Base-by-base conservation (phyloP, 2,797 vertebrate species). In the Lagorchestes hirsutus region DNA sequence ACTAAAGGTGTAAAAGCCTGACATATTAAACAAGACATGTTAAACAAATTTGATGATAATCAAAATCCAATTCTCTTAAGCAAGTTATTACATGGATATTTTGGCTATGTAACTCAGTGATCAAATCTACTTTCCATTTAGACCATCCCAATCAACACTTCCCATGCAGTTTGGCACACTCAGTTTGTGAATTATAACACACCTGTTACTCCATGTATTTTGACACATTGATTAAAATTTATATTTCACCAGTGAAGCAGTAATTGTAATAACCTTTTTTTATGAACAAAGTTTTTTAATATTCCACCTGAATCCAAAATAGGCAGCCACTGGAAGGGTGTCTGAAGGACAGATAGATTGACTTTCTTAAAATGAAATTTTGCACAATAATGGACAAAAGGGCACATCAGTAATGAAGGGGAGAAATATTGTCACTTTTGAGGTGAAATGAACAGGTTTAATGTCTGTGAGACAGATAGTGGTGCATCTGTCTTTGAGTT, bases 181-280 rank as follows among this genome's bases (percentile, higher is more conserved):
- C 90, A 93, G 54, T 74, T n/a, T 74, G 62, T 74, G 94, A 95
- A 93, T 95, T 55, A 62, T 54, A 93, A 94, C 59, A 93, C 90
- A 74, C 27, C 16, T 59, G 1, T 92, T 90, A 95, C 28, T 92
- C 5, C 82, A 74, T 62, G 67, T 8, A 93, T 40, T 46, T 97
- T 94, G 55, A 94, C 4, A n/a, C 57, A 92, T 57, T 96, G 58
- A 95, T 59, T 91, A 94, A 93, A 91, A 59, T 34, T 1, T 67
- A 91, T 29, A 91, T 92, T 93, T 93, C 34, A 94, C 56, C 59
- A 93, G 74, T 92, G 54, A 90, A 91, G n/a, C 50, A 96, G 57
- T 31, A 0, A 92, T 74, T 93, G 40, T 55, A 46, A 91, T 16
- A 55, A 90, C 22, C 24, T 22, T 57, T 52, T 54, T 40, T 24